Conservation (phyloP, 1,140 invertebrate genomes). For the Nebria ingens region DNA sequence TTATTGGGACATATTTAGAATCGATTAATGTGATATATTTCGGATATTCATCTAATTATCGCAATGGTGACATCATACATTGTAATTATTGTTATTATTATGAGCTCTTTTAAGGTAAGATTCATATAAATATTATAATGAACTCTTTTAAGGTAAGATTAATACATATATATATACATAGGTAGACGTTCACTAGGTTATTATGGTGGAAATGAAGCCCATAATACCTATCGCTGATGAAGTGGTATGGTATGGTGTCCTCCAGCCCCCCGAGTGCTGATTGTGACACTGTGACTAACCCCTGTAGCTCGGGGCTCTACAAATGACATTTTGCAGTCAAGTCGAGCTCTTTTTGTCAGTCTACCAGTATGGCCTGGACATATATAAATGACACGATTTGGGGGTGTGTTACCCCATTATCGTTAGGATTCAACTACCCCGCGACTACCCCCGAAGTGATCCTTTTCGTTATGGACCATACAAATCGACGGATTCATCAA, state of each 20-base stretch:
- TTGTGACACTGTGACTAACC: not conserved
- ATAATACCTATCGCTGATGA: not conserved
- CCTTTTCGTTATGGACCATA: too few relatives aligned
- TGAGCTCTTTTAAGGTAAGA: too few relatives aligned
- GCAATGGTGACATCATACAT: too few relatives aligned
- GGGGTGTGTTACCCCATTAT: constrained; percentile 4
- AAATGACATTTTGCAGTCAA: constrained; percentile 7
- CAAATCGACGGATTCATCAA: too few relatives aligned
- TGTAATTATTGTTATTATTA: too few relatives aligned
- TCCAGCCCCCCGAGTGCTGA: constrained; percentile 1
- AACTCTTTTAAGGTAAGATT: not conserved
- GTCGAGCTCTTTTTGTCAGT: constrained; percentile 1
- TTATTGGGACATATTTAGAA: too few relatives aligned
- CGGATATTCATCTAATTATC: too few relatives aligned
- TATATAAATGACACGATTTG: constrained; percentile 4
- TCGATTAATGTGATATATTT: too few relatives aligned
- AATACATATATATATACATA: not conserved
- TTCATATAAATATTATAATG: too few relatives aligned
- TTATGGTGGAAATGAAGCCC: not conserved
- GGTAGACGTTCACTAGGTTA: not conserved
- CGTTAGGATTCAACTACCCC: not conserved
- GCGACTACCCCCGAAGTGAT: not conserved
- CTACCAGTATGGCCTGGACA: not conserved
- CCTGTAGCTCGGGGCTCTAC: not conserved
- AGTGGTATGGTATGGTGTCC: not conserved